Percentiles rank a stretch among this genome's conserved stretches.
phyloP scores from a whole-genome alignment of 2,888 invertebrate genomes.

The Tenthredo notha region DNA sequence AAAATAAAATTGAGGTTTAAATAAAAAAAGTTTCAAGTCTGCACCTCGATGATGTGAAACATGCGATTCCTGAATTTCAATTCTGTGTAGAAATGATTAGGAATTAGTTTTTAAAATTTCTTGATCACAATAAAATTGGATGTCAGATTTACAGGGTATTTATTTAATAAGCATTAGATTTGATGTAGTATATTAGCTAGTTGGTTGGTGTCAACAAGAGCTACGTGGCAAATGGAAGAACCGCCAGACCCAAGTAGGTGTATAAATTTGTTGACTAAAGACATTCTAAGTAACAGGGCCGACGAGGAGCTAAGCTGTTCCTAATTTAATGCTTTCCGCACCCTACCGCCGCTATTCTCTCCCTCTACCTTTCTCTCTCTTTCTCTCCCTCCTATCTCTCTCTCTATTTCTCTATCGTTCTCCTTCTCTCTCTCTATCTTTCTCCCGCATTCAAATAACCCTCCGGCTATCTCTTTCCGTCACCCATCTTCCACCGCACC shows the following conservation, averaged over 20 bases:
- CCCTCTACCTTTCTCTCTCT: conserved; percentile 30
- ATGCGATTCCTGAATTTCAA: not conserved
- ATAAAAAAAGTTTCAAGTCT: not conserved
- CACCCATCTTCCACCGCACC: conserved; percentile 40
- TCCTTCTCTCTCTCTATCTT: conserved; percentile 15
- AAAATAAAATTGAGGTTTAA: not conserved
- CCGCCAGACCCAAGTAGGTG: conserved; percentile 50
- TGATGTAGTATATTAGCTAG: conserved; percentile 24
- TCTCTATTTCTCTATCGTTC: conserved; percentile 12
- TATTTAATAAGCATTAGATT: conserved; percentile 8
- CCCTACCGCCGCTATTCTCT: conserved; percentile 47
- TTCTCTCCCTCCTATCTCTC: conserved; percentile 8
- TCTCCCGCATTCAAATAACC: conserved; percentile 13
- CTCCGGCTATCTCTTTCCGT: conserved; percentile 22
- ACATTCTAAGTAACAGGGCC: conserved; percentile 55
- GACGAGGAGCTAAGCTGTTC: conserved; percentile 58
- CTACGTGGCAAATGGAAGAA: conserved; percentile 52
- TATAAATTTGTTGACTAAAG: conserved; percentile 56
- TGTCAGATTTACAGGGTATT: not conserved
- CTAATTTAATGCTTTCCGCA: conserved; percentile 58
- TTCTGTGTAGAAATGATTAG: not conserved
- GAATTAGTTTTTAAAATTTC: not conserved
- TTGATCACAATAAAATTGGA: not conserved
- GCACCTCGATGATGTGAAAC: not conserved
- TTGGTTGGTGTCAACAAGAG: conserved; percentile 30